Conservation (phyloP, 2,888 invertebrate species). For the Chironomus tentans region DNA sequence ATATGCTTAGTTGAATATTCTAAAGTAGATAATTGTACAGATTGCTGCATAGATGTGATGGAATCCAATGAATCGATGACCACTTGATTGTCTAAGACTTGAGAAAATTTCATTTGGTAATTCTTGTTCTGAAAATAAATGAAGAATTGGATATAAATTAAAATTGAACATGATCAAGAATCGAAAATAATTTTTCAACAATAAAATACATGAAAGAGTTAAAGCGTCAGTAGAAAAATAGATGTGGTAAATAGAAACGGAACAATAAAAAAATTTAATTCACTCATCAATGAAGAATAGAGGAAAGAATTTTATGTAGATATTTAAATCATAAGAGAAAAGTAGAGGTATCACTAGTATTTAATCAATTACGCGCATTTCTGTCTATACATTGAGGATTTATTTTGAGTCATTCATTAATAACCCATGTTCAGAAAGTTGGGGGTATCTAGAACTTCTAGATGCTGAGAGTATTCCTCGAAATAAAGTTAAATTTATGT, state of each 20-base stretch:
- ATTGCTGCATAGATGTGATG: neutral
- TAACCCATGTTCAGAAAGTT: too few species aligned
- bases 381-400: too few species aligned
- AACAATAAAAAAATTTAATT: neutral
- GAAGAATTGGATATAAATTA: neutral
- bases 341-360: neutral
- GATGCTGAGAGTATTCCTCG: too few species aligned
- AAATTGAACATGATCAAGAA: neutral
- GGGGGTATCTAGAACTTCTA: too few species aligned
- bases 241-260: neutral
- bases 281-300: constrained; percentile 2
- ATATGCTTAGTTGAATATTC: constrained; percentile 6
- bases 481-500: too few species aligned
- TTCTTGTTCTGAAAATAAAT: constrained; percentile 18
- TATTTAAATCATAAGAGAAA: constrained; percentile 9
- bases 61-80: constrained; percentile 18
- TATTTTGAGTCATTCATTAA: too few species aligned
- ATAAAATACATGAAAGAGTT: neutral
- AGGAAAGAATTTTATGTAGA: constrained; percentile 6
- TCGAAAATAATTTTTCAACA: neutral
- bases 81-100: constrained; percentile 6
- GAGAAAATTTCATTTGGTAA: constrained; percentile 21
- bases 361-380: neutral
- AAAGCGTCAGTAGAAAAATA: constrained; percentile 6
- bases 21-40: constrained; percentile 12